A percentile compares a stretch with the other conserved stretches of the same genome.
These are phyloP conservation scores for Stegodyphus dumicola DNA, from an alignment of 1,140 invertebrate genomes.

Conservation along the genomic window DNA sequence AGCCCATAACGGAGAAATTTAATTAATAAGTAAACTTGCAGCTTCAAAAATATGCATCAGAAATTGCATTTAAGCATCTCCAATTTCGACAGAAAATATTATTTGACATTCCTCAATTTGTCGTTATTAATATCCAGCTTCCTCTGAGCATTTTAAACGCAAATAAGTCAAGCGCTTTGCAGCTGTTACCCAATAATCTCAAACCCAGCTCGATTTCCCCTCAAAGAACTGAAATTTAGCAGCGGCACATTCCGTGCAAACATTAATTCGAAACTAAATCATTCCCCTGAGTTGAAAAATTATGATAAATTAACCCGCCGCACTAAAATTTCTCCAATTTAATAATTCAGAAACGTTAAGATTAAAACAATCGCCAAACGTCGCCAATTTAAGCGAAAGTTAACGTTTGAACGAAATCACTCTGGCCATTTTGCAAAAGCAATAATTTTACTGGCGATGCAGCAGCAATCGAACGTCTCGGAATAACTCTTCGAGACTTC, in stretches of 20 bases:
- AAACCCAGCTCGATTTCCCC: too few species aligned
- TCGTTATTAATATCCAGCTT: too few species aligned
- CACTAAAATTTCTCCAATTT: background rate
- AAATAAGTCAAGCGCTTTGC: too few species aligned
- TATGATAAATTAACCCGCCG: background rate
- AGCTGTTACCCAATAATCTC: too few species aligned
- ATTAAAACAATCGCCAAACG: constrained; percentile 5
- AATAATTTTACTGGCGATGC: background rate
- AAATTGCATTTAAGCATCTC: too few species aligned
- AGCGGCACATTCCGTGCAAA: background rate
- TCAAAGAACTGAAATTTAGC: too few species aligned
- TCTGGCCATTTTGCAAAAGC: background rate
- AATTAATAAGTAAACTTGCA: too few species aligned
- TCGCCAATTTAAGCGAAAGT: constrained; percentile 1
- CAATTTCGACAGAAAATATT: too few species aligned
- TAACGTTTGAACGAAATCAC: background rate
- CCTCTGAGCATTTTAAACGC: too few species aligned
- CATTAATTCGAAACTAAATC: constrained; percentile 5
- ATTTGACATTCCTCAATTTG: too few species aligned
- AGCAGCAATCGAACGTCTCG: constrained; percentile 2
- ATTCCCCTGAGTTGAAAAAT: background rate
- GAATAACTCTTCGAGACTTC: constrained; percentile 1
- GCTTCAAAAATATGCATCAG: too few species aligned
- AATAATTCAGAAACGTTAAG: background rate
- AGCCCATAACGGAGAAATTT: too few species aligned